These are phyloP conservation scores for Alouatta palliata DNA, from an alignment of 2,113 vertebrate genomes.

Conservation along the genomic window DNA sequence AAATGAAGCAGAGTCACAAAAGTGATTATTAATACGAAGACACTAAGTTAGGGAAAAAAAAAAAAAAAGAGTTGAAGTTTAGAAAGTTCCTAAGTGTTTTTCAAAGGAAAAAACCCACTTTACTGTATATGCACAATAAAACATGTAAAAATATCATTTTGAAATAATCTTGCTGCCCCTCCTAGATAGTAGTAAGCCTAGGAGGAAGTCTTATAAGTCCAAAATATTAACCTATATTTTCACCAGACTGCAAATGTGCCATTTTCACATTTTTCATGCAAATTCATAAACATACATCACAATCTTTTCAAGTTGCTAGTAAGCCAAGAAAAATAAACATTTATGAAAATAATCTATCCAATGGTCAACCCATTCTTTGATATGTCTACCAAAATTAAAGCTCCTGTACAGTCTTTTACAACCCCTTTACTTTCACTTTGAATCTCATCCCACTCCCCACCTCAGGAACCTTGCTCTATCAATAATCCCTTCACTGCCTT, in stretches of 20 bases:
- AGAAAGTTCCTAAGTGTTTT: background rate
- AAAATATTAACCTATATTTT: constrained; percentile 18
- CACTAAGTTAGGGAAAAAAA: background rate
- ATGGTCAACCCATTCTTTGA: background rate
- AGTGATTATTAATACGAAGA: background rate
- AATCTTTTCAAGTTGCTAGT: background rate
- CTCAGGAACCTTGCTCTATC: no score
- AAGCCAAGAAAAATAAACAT: constrained; percentile 38
- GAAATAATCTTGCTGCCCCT: constrained; percentile 38
- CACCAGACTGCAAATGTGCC: background rate
- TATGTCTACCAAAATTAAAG: background rate
- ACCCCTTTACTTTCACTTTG: background rate
- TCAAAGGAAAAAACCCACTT: background rate
- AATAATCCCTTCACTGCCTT: background rate
- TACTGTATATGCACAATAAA: background rate
- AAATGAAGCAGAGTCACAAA: background rate
- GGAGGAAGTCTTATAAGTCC: constrained; percentile 9
- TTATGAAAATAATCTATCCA: constrained; percentile 16
- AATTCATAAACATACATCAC: constrained; percentile 12
- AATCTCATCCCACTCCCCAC: background rate
- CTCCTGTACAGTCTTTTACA: background rate
- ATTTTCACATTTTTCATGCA: constrained; percentile 20
- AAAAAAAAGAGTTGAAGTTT: constrained; percentile 14
- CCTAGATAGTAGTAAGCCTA: background rate
- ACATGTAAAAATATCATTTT: constrained; percentile 6